Evolutionary conservation across 2,113 vertebrate genomes (phyloP), one percentile per base, ranked within the genome.

Genomic region (Xenotilapia caudafasciata): DNA sequence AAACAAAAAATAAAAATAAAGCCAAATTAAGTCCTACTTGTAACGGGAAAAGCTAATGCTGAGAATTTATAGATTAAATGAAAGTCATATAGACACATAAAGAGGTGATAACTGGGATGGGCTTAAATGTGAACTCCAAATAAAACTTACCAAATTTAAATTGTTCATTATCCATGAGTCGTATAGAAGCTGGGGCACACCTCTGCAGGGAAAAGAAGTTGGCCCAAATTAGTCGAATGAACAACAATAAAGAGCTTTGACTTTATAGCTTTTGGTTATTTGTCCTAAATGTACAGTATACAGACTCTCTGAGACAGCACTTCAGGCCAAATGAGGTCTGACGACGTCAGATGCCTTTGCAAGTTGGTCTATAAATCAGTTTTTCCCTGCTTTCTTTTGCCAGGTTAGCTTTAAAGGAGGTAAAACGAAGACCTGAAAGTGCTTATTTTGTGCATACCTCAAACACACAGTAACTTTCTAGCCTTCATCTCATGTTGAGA

Each of bases 121-220:
- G n/a, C 11, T 45, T 2, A 55, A 40, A 10, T 49, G 42, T 54
- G 6, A 87, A 84, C 6, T 4, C 58, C 13, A 58, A 62, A 92
- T 1, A 60, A 38, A 80, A 96, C 98, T 97, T 96, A 99, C 99
- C 99, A 92, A 99, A 99, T 85, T 98, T 97, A 96, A 99, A 99
- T 70, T 99, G 99, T 75, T 97, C 93, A 87, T 99, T 99, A 96
- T 99, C 98, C 90, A 99, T 98, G 86, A 99, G 98, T 54, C 99
- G 97, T 96, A 99, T 98, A 42, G 99, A 99, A 73, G 99, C 99
- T 80, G 99, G 99, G 92, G 99, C 98, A 96, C 99, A 99, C 89
- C 98, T 97, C 99, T 99, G 94, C 93, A 82, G n/a, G 53, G 49
- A 12, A 26, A 54, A 83, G 12, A 79, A 91, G 15, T 58, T 53